phyloP scores from a whole-genome alignment of 2,797 vertebrate species.

The Enoplosus armatus region DNA sequence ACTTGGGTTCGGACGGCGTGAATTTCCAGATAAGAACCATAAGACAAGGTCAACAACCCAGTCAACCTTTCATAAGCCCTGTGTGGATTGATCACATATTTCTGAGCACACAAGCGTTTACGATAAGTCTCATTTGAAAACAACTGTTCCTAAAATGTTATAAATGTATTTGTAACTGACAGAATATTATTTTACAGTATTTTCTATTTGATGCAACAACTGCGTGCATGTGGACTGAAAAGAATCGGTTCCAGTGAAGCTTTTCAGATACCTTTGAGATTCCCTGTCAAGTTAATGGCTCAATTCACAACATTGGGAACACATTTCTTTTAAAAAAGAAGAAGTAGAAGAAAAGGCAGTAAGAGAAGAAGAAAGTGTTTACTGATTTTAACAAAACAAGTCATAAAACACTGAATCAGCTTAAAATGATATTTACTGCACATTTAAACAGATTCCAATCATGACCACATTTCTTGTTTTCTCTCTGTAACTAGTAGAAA shows the following conservation, averaged over 20 bases:
- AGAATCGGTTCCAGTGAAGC: neutral
- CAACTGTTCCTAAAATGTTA: neutral
- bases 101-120: neutral
- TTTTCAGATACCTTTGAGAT: neutral
- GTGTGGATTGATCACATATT: neutral
- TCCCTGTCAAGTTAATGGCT: conserved; percentile 2
- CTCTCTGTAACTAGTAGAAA: neutral
- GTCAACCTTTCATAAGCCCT: neutral
- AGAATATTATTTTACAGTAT: neutral
- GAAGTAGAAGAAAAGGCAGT: neutral
- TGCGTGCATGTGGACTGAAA: neutral
- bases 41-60: neutral
- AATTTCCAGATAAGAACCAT: neutral
- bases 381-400: neutral
- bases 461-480: neutral
- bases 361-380: neutral
- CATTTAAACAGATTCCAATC: neutral
- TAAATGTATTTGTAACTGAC: neutral
- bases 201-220: neutral
- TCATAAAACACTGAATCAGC: neutral
- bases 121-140: neutral
- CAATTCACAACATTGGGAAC: neutral
- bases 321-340: neutral
- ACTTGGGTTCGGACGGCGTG: neutral
- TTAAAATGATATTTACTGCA: neutral